phyloP scores from a whole-genome alignment of 2,797 vertebrate species.

The Aldrovandia affinis region DNA sequence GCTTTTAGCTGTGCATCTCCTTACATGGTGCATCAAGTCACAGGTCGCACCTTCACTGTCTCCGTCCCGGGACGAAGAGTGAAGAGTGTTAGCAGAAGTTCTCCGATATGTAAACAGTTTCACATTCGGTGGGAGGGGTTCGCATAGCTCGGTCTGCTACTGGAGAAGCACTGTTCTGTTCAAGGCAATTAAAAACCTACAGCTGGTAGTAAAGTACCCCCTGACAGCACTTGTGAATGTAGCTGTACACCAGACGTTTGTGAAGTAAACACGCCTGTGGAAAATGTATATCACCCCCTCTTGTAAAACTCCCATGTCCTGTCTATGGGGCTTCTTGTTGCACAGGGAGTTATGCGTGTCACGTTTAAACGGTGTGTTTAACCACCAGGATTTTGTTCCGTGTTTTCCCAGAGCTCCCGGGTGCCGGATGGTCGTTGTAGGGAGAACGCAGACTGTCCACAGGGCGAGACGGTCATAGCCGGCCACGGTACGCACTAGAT shows the following conservation, averaged over 20 bases:
- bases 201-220: neutral
- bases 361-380: neutral
- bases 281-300: neutral
- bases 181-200: neutral
- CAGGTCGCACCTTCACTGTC: constrained; percentile 6
- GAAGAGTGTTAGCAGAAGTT: constrained; percentile 32
- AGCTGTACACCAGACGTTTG: neutral
- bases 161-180: neutral
- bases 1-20: neutral
- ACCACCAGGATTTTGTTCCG: neutral
- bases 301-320: neutral
- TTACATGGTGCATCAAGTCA: constrained; percentile 25
- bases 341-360: constrained; percentile 43
- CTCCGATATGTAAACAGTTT: constrained; percentile 60
- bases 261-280: neutral
- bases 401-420: constrained; percentile 61
- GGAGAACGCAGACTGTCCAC: constrained; percentile 72
- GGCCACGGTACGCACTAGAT: constrained; percentile 79
- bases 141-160: neutral
- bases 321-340: constrained; percentile 14
- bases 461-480: constrained; percentile 71
- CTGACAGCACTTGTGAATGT: neutral
- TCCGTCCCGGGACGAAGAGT: constrained; percentile 15
- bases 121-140: constrained; percentile 6
- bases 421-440: constrained; percentile 75